A percentile compares a stretch with the other conserved stretches of the same genome.
phyloP scores from a whole-genome alignment of 2,888 invertebrate genomes.

The Ophioninae sp. region DNA sequence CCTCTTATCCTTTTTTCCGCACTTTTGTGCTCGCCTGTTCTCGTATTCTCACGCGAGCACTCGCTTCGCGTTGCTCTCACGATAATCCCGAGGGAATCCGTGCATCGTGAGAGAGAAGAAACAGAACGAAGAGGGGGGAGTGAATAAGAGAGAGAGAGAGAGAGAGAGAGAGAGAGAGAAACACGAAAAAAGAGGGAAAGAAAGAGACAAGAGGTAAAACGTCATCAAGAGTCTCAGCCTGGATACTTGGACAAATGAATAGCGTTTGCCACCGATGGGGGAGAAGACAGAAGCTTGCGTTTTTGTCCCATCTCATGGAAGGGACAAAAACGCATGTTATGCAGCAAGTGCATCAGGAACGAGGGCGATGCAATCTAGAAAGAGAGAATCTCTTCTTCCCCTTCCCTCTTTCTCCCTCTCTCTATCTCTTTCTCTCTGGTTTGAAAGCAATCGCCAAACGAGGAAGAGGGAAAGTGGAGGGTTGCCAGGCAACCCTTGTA shows the following conservation, averaged over 20 bases:
- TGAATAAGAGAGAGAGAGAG: not conserved
- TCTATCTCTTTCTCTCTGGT: not conserved
- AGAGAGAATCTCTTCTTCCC: not conserved
- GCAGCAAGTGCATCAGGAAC: slow-evolving; percentile 57
- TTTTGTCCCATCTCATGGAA: slow-evolving; percentile 17
- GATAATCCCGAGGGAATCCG: slow-evolving; percentile 49
- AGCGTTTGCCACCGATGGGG: slow-evolving; percentile 28
- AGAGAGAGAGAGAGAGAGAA: not conserved
- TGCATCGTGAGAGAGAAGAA: slow-evolving; percentile 34
- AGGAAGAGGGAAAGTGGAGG: slow-evolving; percentile 53
- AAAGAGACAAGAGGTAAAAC: slow-evolving; percentile 30
- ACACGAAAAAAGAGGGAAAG: not conserved
- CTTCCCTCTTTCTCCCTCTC: not conserved
- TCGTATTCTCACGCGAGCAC: slow-evolving; percentile 44
- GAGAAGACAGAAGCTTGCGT: slow-evolving; percentile 14
- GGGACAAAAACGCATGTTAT: slow-evolving; percentile 62
- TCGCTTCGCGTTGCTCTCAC: slow-evolving; percentile 16
- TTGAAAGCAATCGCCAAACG: slow-evolving; percentile 47
- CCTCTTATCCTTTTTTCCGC: slow-evolving; percentile 26
- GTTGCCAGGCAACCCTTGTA: slow-evolving; percentile 72
- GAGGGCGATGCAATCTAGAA: slow-evolving; percentile 31
- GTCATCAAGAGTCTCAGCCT: slow-evolving; percentile 57
- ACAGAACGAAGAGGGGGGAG: not conserved
- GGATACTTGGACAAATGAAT: slow-evolving; percentile 58
- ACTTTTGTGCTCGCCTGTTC: slow-evolving; percentile 17